phyloP scores from a whole-genome alignment of 2,113 vertebrate species.

The Oreochromis niloticus region DNA sequence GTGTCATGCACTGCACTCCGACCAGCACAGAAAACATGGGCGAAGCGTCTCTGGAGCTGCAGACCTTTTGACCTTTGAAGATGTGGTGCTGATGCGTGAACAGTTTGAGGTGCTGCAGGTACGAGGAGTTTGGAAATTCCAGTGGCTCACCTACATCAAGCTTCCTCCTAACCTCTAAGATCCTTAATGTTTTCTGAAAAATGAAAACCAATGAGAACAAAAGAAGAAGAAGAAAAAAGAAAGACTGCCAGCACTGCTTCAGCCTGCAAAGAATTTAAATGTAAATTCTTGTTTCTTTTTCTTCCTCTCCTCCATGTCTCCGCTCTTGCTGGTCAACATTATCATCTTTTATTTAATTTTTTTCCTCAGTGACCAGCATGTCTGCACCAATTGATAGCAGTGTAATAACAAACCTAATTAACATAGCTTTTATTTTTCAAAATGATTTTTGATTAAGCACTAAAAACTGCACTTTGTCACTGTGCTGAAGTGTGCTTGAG shows the following conservation, averaged over 20 bases:
- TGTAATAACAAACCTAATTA: slow-evolving; percentile 43
- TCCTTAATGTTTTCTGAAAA: background rate
- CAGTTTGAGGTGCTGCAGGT: slow-evolving; percentile 3
- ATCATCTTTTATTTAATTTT: background rate
- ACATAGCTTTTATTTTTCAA: slow-evolving; percentile 34
- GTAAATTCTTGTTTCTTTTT: background rate
- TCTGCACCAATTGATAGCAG: background rate
- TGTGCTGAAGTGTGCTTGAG: slow-evolving; percentile 28
- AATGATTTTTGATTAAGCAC: slow-evolving; percentile 53
- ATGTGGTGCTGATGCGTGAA: background rate
- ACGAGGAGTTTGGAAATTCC: background rate
- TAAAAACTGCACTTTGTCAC: slow-evolving; percentile 24
- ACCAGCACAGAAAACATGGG: background rate
- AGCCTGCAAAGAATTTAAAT: background rate
- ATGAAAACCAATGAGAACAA: background rate
- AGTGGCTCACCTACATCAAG: background rate
- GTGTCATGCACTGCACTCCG: background rate
- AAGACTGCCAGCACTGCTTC: background rate
- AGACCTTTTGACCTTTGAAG: background rate
- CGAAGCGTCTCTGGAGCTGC: background rate
- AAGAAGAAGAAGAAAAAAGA: background rate
- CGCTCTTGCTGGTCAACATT: background rate
- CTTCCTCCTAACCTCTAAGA: background rate
- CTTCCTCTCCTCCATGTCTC: background rate
- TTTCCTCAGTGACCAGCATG: background rate